These are phyloP conservation scores for Grammomys dolichurus DNA, from an alignment of 2,113 vertebrate species.

Conservation along the genomic window DNA sequence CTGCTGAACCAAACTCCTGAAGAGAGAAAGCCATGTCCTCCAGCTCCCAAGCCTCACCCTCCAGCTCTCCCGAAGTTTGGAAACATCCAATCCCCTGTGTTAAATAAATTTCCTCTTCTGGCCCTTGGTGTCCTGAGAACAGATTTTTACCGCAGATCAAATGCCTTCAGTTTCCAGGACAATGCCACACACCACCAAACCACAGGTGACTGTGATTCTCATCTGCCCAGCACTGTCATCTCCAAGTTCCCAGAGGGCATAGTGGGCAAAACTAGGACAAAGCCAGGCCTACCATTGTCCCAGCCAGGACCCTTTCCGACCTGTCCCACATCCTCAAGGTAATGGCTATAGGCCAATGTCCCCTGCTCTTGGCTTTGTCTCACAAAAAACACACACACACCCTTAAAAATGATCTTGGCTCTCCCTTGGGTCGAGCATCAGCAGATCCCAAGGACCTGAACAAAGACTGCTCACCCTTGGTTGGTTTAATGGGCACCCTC, in stretches of 20 bases:
- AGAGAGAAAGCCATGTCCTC: background rate
- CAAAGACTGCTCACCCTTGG: background rate
- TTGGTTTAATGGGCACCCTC: background rate
- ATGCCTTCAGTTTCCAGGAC: background rate
- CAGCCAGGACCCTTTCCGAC: background rate
- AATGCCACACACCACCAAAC: background rate
- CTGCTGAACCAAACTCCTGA: background rate
- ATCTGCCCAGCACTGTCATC: background rate
- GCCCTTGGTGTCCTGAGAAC: background rate
- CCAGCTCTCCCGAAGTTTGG: background rate
- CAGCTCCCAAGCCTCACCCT: background rate
- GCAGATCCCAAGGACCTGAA: too few species aligned
- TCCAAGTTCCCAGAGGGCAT: background rate
- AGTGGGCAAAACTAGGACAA: background rate
- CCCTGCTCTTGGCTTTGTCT: too few species aligned
- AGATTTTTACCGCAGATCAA: background rate
- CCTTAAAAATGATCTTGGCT: rapidly evolving
- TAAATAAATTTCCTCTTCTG: background rate
- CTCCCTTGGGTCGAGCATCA: background rate
- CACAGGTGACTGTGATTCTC: background rate
- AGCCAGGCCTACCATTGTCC: background rate
- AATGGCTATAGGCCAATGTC: background rate
- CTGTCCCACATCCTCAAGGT: background rate
- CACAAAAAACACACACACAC: background rate
- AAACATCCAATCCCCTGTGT: background rate